Conservation (phyloP, 2,797 vertebrate genomes). For the Serranus cabrilla region DNA sequence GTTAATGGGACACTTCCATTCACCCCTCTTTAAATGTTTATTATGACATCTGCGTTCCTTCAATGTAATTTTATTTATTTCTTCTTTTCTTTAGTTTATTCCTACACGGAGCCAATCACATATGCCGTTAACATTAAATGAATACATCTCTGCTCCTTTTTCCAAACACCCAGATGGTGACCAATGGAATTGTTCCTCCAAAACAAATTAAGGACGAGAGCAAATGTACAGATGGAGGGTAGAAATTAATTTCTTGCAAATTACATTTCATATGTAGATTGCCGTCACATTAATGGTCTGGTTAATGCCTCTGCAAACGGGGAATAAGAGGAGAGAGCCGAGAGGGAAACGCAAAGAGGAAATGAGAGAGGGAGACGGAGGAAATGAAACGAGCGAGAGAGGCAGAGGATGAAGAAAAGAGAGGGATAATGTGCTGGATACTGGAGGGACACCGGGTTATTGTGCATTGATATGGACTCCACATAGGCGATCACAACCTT, state of each 20-base stretch:
- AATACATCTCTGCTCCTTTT: constrained; percentile 58
- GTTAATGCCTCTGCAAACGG: constrained; percentile 75
- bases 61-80: constrained; percentile 34
- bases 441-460: constrained; percentile 24
- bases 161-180: constrained; percentile 79
- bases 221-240: constrained; percentile 85
- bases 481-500: constrained; percentile 4
- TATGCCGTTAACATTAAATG: constrained; percentile 67
- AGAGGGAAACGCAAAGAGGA: constrained; percentile 53
- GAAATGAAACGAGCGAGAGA: constrained; percentile 60
- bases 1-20: constrained; percentile 60
- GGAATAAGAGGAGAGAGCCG: constrained; percentile 62
- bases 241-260: constrained; percentile 86
- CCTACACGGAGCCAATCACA: constrained; percentile 54
- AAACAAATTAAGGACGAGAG: constrained; percentile 82
- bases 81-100: constrained; percentile 44
- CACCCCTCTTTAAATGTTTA: constrained; percentile 69
- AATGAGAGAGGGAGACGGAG: constrained; percentile 63
- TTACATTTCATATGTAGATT: constrained; percentile 88
- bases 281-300: constrained; percentile 79
- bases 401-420: constrained; percentile 16
- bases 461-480: constrained; percentile 36
- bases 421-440: background rate
- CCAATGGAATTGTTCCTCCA: constrained; percentile 77
- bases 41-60: constrained; percentile 71